These are phyloP conservation scores for Spodoptera exigua DNA, from an alignment of 2,888 invertebrate species.

Conservation along the genomic window DNA sequence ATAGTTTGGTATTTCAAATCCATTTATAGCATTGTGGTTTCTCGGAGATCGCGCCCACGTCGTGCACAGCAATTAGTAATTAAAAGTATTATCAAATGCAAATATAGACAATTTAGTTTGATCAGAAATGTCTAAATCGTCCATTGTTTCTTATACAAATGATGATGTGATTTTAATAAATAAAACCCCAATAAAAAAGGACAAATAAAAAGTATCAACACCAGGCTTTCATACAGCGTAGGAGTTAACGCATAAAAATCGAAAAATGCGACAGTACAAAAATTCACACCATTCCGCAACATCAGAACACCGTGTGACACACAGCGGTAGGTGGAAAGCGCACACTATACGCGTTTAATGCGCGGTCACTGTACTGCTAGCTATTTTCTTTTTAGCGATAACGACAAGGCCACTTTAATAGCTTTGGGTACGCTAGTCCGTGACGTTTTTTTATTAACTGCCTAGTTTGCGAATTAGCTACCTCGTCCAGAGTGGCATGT, in stretches of 20 bases:
- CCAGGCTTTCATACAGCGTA: slow-evolving; percentile 42
- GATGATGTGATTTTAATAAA: slow-evolving; percentile 14
- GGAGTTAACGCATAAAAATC: slow-evolving; percentile 51
- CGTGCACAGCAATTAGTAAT: slow-evolving; percentile 24
- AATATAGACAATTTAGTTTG: too few relatives aligned
- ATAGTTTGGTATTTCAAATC: slow-evolving; percentile 12
- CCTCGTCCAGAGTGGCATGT: slow-evolving; percentile 48
- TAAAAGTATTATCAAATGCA: slow-evolving; percentile 1
- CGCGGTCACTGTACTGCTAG: slow-evolving; percentile 74
- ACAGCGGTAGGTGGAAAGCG: slow-evolving; percentile 58
- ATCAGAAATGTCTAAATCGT: too few relatives aligned
- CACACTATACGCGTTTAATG: slow-evolving; percentile 42
- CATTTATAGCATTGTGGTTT: slow-evolving; percentile 6
- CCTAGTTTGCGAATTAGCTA: slow-evolving; percentile 63
- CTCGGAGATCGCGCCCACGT: slow-evolving; percentile 28
- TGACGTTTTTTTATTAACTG: slow-evolving; percentile 68
- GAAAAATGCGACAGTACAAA: slow-evolving; percentile 39
- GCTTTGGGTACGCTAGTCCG: slow-evolving; percentile 81
- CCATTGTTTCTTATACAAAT: background rate
- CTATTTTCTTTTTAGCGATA: slow-evolving; percentile 83
- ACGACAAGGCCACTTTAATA: slow-evolving; percentile 84
- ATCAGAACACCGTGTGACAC: slow-evolving; percentile 45
- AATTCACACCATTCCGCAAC: slow-evolving; percentile 53
- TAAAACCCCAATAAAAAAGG: slow-evolving; percentile 23
- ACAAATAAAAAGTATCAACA: slow-evolving; percentile 25